Conservation (phyloP, 2,888 invertebrate species). For the Tetheella fluctuosa region DNA sequence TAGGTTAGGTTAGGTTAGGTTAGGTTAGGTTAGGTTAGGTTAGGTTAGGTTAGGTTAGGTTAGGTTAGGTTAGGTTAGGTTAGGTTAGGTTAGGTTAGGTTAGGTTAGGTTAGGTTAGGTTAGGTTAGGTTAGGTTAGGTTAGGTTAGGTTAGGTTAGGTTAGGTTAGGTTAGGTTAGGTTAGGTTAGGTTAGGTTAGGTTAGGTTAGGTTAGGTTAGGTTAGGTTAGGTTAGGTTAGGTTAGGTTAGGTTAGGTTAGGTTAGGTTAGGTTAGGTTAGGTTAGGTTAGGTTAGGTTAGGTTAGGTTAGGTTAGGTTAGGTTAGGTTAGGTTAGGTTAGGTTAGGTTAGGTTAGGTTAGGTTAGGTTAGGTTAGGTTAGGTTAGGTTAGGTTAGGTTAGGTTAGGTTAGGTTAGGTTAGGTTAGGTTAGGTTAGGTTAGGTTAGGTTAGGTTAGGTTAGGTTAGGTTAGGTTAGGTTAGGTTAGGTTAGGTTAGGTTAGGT, state of each 20-base stretch:
- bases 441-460: constrained; percentile 27
- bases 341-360: constrained; percentile 25
- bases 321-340: constrained; percentile 26
- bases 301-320: constrained; percentile 25
- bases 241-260: constrained; percentile 28
- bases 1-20: constrained; percentile 27
- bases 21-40: constrained; percentile 25
- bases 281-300: constrained; percentile 25
- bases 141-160: constrained; percentile 22
- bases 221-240: constrained; percentile 27
- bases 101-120: constrained; percentile 23
- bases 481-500: constrained; percentile 27
- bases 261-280: constrained; percentile 24
- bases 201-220: constrained; percentile 25
- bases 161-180: constrained; percentile 23
- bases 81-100: constrained; percentile 24
- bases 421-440: constrained; percentile 28
- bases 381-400: constrained; percentile 26
- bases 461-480: constrained; percentile 27
- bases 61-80: constrained; percentile 22
- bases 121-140: constrained; percentile 25
- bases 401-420: constrained; percentile 27
- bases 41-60: constrained; percentile 23
- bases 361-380: constrained; percentile 26
- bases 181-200: constrained; percentile 24